Conservation (phyloP, 2,797 vertebrate genomes). For the Protonibea diacanthus region DNA sequence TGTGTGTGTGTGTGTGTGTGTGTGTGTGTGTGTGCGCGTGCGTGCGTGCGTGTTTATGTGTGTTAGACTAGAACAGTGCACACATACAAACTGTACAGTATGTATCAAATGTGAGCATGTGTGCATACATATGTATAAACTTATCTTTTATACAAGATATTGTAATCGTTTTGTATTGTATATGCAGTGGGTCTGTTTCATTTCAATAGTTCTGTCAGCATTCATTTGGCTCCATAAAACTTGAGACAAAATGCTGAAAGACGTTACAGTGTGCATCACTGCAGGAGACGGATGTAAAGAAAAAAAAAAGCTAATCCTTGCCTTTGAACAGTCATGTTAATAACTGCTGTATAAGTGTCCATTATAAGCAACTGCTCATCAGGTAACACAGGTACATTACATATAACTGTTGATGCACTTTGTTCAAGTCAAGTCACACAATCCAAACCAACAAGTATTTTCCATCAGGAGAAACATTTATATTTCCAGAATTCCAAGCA, state of each 20-base stretch:
- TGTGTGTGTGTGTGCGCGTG: constrained; percentile 13
- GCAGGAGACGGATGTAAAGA: constrained; percentile 64
- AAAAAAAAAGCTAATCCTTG: constrained; percentile 45
- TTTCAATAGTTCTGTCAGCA: constrained; percentile 60
- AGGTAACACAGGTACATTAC: constrained; percentile 61
- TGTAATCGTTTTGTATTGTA: constrained; percentile 87
- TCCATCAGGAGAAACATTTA: constrained; percentile 52
- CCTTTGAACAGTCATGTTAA: constrained; percentile 66
- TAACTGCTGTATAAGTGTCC: constrained; percentile 77
- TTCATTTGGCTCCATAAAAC: constrained; percentile 55
- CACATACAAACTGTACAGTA: constrained; percentile 84
- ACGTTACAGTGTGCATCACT: constrained; percentile 45
- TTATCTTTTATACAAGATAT: constrained; percentile 88
- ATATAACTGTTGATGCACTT: constrained; percentile 76
- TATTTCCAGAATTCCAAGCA: constrained; percentile 61
- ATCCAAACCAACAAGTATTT: constrained; percentile 56
- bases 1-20: constrained; percentile 41
- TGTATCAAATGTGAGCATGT: constrained; percentile 85
- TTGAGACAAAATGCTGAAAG: constrained; percentile 48
- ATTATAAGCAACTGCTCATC: constrained; percentile 63
- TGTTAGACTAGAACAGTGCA: constrained; percentile 83
- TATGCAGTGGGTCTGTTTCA: constrained; percentile 80
- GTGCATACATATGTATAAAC: constrained; percentile 86
- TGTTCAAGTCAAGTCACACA: constrained; percentile 61
- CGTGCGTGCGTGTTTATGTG: constrained; percentile 66